A percentile compares a stretch with the other conserved stretches of the same genome.
Evolutionary conservation across 1,140 invertebrate species (phyloP).

Genomic region (Zaprionus nigranus): DNA sequence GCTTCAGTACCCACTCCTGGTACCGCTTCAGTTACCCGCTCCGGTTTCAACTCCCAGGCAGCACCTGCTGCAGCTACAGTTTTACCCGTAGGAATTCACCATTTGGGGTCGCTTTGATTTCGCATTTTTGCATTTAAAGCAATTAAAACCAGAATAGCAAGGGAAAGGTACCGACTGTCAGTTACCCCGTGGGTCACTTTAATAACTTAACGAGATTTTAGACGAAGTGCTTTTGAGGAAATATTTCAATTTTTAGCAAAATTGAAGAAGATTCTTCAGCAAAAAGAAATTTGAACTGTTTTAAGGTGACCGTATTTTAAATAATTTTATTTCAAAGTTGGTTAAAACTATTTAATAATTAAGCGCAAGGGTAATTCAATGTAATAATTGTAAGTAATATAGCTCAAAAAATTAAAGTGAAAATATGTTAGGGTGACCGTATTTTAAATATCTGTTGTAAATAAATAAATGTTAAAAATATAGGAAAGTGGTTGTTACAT

Average conservation of each 20-base stretch:
- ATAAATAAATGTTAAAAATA: no score
- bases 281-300: not conserved
- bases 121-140: slow-evolving; percentile 35
- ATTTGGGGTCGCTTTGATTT: slow-evolving; percentile 31
- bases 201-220: no score
- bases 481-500: no score
- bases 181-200: not conserved
- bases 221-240: no score
- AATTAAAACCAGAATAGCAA: slow-evolving; percentile 47
- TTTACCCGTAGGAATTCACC: slow-evolving; percentile 4
- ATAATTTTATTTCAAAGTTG: not conserved
- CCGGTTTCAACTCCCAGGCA: not conserved
- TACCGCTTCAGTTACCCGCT: not conserved
- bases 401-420: not conserved
- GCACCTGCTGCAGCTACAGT: not conserved
- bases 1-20: slow-evolving; percentile 11
- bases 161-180: not conserved
- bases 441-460: not conserved
- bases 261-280: no score
- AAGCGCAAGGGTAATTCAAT: no score
- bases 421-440: not conserved
- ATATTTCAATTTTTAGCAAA: not conserved
- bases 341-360: no score
- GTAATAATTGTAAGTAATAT: not conserved
- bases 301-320: not conserved